Conservation (phyloP, 2,113 vertebrate genomes). For the Nycticorax nycticorax region DNA sequence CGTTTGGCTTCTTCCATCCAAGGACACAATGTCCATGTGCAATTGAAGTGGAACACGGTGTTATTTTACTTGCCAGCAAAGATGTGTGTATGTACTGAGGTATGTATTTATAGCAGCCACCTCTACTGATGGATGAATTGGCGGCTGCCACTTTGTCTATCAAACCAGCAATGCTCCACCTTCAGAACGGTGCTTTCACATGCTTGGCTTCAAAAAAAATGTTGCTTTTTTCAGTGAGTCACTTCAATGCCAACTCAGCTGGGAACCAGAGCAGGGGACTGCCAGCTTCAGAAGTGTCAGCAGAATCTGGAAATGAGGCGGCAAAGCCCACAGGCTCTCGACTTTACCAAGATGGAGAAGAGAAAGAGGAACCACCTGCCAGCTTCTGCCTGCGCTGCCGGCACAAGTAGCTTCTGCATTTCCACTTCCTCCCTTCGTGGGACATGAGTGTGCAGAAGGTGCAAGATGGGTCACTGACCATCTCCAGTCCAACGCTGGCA, state of each 20-base stretch:
- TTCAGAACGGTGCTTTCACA: background rate
- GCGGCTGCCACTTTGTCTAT: background rate
- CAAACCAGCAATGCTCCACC: background rate
- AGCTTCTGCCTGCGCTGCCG: background rate
- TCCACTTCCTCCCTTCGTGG: background rate
- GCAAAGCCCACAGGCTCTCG: background rate
- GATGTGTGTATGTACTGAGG: background rate
- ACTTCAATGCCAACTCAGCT: background rate
- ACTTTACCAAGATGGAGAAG: background rate
- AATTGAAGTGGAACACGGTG: background rate
- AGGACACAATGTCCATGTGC: background rate
- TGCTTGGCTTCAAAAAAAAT: background rate
- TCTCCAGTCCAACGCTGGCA: background rate
- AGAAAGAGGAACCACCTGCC: background rate
- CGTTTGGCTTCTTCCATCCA: background rate
- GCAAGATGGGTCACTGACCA: background rate
- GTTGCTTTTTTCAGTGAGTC: background rate
- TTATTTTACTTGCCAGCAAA: background rate
- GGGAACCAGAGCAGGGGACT: background rate
- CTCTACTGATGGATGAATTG: background rate
- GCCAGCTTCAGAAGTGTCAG: background rate
- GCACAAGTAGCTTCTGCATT: background rate
- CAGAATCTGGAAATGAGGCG: background rate
- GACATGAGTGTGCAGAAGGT: rapidly evolving
- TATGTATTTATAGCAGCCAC: background rate